Percentiles rank a stretch among this genome's conserved stretches.
Evolutionary conservation across 2,888 invertebrate genomes (phyloP).

Genomic region (Hypomecis punctinalis): DNA sequence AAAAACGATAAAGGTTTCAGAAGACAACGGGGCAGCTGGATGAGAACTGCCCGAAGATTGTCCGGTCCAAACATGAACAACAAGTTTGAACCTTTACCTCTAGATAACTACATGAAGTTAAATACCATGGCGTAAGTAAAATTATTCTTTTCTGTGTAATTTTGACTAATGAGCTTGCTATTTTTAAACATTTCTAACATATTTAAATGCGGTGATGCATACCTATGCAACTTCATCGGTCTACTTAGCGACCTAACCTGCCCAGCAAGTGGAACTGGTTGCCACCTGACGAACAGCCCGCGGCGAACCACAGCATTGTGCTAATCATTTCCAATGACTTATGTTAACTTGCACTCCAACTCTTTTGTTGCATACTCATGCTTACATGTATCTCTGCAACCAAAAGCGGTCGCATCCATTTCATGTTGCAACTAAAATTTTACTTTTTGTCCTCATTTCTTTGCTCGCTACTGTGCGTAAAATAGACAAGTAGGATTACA

Average conservation of each 20-base stretch:
- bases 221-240: slow-evolving; percentile 58
- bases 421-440: slow-evolving; percentile 17
- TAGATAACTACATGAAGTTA: slow-evolving; percentile 77
- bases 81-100: slow-evolving; percentile 65
- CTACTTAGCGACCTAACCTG: slow-evolving; percentile 65
- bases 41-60: slow-evolving; percentile 75
- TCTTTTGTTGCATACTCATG: slow-evolving; percentile 45
- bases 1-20: slow-evolving; percentile 80
- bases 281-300: slow-evolving; percentile 56
- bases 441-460: slow-evolving; percentile 11
- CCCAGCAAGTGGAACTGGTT: slow-evolving; percentile 68
- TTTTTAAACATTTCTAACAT: slow-evolving; percentile 36
- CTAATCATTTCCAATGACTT: slow-evolving; percentile 65
- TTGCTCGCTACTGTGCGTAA: slow-evolving; percentile 10
- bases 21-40: slow-evolving; percentile 80
- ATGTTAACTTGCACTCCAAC: slow-evolving; percentile 50
- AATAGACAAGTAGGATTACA: slow-evolving; percentile 6
- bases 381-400: slow-evolving; percentile 14
- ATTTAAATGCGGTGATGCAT: slow-evolving; percentile 52
- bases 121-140: slow-evolving; percentile 81
- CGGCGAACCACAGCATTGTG: slow-evolving; percentile 57
- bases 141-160: slow-evolving; percentile 8
- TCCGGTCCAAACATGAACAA: slow-evolving; percentile 70
- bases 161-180: not conserved
- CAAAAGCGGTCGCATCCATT: slow-evolving; percentile 18